phyloP scores from a whole-genome alignment of 2,113 vertebrate genomes.

The Garra rufa region DNA sequence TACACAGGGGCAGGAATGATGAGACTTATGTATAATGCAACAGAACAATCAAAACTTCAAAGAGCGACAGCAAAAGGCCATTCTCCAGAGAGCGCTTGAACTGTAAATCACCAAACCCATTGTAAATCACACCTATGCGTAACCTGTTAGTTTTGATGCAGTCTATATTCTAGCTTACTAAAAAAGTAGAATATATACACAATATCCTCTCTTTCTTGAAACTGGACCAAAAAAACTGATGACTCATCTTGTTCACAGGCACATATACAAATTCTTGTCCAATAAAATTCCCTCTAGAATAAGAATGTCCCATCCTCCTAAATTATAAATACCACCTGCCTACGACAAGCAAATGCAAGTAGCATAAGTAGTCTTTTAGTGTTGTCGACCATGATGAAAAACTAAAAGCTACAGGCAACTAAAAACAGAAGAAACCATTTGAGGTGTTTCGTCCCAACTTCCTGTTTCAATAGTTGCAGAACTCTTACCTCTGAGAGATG shows the following conservation, averaged over 20 bases:
- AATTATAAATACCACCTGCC: conserved; percentile 17
- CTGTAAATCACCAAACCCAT: neutral
- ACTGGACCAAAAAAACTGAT: neutral
- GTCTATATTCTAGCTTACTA: neutral
- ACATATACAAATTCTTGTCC: neutral
- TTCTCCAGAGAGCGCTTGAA: neutral
- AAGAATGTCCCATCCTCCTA: neutral
- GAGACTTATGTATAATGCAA: conserved; percentile 18
- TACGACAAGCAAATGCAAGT: neutral
- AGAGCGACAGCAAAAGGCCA: neutral
- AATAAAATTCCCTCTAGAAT: conserved; percentile 1
- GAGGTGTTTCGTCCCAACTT: neutral
- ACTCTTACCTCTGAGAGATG: conserved; percentile 91
- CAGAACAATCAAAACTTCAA: conserved; percentile 21
- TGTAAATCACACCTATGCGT: neutral
- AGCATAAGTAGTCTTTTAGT: neutral
- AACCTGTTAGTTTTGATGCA: neutral
- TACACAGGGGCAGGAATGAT: conserved; percentile 18
- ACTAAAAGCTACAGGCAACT: neutral
- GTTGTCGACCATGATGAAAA: neutral
- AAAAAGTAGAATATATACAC: too few species aligned
- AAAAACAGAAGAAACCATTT: conserved; percentile 6
- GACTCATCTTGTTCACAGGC: neutral
- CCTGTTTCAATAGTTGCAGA: neutral
- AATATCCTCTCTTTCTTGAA: neutral